phyloP scores from a whole-genome alignment of 2,113 vertebrate species.

The Noturus placidus region DNA sequence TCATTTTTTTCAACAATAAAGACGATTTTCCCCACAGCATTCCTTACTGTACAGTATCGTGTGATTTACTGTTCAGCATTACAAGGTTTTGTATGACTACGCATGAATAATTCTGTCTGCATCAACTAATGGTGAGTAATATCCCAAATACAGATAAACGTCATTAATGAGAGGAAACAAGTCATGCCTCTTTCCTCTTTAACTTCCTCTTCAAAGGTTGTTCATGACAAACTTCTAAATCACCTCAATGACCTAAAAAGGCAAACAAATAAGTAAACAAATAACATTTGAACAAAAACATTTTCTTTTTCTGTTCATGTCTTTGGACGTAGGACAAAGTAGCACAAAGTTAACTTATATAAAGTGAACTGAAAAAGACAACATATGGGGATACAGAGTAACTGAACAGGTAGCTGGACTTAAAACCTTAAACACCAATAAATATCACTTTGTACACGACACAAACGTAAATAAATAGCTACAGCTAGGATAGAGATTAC shows the following conservation, averaged over 20 bases:
- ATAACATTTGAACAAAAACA: neutral
- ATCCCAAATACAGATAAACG: neutral
- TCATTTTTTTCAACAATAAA: no score
- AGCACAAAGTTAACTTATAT: neutral
- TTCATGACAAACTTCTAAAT: neutral
- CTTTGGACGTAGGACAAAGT: neutral
- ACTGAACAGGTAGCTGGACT: neutral
- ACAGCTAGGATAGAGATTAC: neutral
- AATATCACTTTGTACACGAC: neutral
- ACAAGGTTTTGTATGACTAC: neutral
- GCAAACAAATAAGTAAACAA: rapidly evolving
- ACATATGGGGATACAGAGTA: neutral
- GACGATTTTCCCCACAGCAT: no score
- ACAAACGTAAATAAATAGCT: neutral
- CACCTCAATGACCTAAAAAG: neutral
- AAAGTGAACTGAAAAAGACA: neutral
- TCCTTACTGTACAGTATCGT: neutral
- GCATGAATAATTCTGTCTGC: neutral
- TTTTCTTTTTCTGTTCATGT: neutral
- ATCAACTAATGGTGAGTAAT: neutral
- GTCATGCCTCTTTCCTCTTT: neutral
- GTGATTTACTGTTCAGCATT: neutral
- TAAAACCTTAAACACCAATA: neutral
- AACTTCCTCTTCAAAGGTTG: neutral
- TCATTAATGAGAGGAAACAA: neutral